Evolutionary conservation across 2,113 vertebrate species (phyloP), one percentile per base, ranked within the genome.

Genomic region (Gallinago media): DNA sequence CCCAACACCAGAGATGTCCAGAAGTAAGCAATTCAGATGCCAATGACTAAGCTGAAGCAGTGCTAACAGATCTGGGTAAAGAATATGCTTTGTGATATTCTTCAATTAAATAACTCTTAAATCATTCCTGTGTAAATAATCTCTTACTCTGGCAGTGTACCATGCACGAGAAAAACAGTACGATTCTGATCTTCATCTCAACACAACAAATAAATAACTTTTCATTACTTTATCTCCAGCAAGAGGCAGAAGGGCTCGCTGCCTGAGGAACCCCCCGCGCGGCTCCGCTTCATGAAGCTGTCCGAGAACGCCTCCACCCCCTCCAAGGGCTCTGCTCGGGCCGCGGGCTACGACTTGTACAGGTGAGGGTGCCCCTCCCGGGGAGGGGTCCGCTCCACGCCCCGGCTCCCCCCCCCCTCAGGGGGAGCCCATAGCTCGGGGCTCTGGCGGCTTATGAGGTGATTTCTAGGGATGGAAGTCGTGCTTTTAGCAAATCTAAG

Each of bases 341-440:
- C 99, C 3, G 99, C 99, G 1, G 99, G 99, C 54, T 99, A 98
- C 73, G 99, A 99, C 52, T 97, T 99, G 4, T 99, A 99, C 98
- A 99, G 99, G 99, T 99, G 93, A 95, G 98, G 82, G 44, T 3
- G 1, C 19, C 26, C 15, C 52, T 6, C 1, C 4, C 16, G 3
- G 11, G n/a, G 5, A 52, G n/a, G 3, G 3, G 52, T 34, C 58
- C 27, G 3, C 23, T 7, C 3, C 63, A 0, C 46, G 29, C 20
- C 38, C 46, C 15, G 25, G 15, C 13, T 38, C 38, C 31, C 14
- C 5, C 15, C 11, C 11, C 8, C 7, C 40, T 32, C 21, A 2
- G 26, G 32, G 11, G 8, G 21, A 38, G 27, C 31, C 31, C 19
- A 2, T 3, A 20, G 17, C 38, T 4, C 6, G 18, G 26, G 26